These are phyloP conservation scores for Agapostemon virescens DNA, from an alignment of 2,888 invertebrate genomes.

Conservation along the genomic window DNA sequence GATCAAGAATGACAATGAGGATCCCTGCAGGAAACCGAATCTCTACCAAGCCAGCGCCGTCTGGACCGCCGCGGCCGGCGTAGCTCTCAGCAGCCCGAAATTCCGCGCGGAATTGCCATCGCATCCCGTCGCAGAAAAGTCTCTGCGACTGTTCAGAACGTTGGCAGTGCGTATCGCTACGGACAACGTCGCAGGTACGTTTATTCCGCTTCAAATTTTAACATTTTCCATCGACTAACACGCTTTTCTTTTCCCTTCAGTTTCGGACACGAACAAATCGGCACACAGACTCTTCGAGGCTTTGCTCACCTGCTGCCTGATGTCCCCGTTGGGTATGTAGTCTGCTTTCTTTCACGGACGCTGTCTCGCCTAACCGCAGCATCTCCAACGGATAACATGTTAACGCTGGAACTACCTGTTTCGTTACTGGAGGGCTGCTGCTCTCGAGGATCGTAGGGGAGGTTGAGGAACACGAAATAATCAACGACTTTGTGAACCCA, in stretches of 20 bases:
- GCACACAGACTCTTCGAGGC: slow-evolving; percentile 77
- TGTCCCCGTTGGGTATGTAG: slow-evolving; percentile 75
- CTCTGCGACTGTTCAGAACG: slow-evolving; percentile 69
- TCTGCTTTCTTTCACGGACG: no score
- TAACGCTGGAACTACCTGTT: no score
- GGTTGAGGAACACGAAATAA: no score
- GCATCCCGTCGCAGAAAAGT: slow-evolving; percentile 75
- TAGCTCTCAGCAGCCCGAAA: slow-evolving; percentile 83
- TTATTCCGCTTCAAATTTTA: background rate
- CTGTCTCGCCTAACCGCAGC: no score
- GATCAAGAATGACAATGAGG: background rate
- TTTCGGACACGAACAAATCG: slow-evolving; percentile 76
- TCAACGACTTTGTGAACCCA: no score
- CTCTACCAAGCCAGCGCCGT: slow-evolving; percentile 75
- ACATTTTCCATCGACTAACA: no score
- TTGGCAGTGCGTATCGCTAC: slow-evolving; percentile 73
- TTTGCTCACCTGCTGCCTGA: slow-evolving; percentile 77
- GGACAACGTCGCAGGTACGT: slow-evolving; percentile 72
- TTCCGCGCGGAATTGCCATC: slow-evolving; percentile 81
- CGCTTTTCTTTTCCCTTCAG: background rate
- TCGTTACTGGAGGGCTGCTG: no score
- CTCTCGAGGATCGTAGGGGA: no score
- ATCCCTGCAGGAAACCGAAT: slow-evolving; percentile 44
- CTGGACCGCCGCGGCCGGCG: slow-evolving; percentile 77
- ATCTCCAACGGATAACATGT: no score